Base-by-base conservation (phyloP, 2,797 vertebrate genomes). In the Acipenser oxyrinchus region DNA sequence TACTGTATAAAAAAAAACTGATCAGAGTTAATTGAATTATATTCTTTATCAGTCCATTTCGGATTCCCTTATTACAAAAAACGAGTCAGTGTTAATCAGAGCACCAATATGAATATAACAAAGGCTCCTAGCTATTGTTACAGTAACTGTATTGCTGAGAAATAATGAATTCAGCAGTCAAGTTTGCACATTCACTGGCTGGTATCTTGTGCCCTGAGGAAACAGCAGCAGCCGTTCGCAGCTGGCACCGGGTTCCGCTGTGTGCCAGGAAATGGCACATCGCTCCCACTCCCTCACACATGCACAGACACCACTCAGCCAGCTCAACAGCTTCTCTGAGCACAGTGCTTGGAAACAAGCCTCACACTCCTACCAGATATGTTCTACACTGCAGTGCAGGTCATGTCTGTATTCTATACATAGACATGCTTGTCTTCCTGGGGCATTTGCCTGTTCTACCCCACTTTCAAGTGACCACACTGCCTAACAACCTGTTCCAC, bases 241-340 rank as follows among this genome's bases (percentile, higher is more conserved):
- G 86, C 83, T 85, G 85, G 78, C 85, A 83, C 75, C 37, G 65
- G 79, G 79, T 80, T 78, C 81, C 71, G 62, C 71, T 71, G 68
- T 71, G 72, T 82, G 77, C 86, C 83, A 87, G 82, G 81, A 87
- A 79, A 86, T 11, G 65, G 79, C 82, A 85, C 78, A 75, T 72
- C 70, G 76, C 75, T 76, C 73, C 60, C 79, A 72, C 71, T n/a
- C 48, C 63, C 51, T 62, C 67, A 49, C 6, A 63, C 23, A 64
- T 57, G 62, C 6, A 52, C 68, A 51, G 6, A 72, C 73, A 12
- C 6, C 3, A 60, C 72, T 63, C 52, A 0, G 12, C 15, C 13
- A 69, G 51, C 68, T 63, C 63, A 59, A 64, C 52, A 57, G 61
- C 52, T 59, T 50, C 62, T 15, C 23, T 69, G 37, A 63, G 12